Evolutionary conservation across 2,888 invertebrate species (phyloP).

Genomic region (Cartodere bifasciata): DNA sequence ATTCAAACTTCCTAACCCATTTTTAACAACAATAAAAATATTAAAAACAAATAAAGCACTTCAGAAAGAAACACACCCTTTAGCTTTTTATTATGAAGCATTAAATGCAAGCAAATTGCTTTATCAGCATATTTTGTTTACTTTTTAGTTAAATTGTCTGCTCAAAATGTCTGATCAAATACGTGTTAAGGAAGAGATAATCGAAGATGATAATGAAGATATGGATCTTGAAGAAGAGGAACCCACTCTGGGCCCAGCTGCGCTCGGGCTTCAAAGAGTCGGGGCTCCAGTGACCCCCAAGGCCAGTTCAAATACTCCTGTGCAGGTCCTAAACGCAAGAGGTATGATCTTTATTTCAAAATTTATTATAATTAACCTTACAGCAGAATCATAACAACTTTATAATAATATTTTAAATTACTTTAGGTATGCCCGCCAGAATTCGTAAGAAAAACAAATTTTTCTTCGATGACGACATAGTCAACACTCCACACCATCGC

Average conservation of each 20-base stretch:
- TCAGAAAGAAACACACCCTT: too few species aligned
- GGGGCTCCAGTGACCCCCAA: constrained; percentile 64
- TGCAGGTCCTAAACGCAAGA: constrained; percentile 71
- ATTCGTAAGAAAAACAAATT: constrained; percentile 76
- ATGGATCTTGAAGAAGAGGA: constrained; percentile 45
- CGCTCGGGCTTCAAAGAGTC: constrained; percentile 68
- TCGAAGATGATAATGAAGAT: constrained; percentile 40
- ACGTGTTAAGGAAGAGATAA: constrained; percentile 42
- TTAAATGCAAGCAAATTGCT: too few species aligned
- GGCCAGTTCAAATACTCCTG: constrained; percentile 54
- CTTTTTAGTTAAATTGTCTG: too few species aligned
- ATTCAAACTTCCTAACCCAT: too few species aligned
- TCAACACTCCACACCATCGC: constrained; percentile 65
- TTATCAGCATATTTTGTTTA: too few species aligned
- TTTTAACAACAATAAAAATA: too few species aligned
- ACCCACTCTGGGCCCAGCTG: constrained; percentile 65
- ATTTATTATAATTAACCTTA: too few species aligned
- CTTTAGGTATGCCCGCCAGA: constrained; percentile 86
- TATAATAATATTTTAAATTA: too few species aligned
- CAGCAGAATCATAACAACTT: too few species aligned
- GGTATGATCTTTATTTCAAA: too few species aligned
- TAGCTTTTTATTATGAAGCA: too few species aligned
- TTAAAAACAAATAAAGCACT: too few species aligned
- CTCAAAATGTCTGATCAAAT: constrained; percentile 20
- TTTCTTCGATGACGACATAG: constrained; percentile 81